Conservation (phyloP, 2,797 vertebrate species). For the Centropyge bicolor region DNA sequence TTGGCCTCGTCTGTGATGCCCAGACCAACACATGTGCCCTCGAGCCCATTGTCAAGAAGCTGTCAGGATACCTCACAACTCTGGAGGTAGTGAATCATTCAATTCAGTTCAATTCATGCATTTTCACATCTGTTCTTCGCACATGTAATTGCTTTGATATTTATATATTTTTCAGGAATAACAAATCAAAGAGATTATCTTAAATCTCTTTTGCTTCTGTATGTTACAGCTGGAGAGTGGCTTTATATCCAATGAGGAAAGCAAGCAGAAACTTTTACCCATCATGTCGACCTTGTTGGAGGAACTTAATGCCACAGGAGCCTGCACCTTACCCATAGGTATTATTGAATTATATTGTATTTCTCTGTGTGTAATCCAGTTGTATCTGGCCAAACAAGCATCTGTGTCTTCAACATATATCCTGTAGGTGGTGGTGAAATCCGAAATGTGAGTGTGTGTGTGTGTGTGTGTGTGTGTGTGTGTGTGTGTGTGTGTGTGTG, state of each 20-base stretch:
- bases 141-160: background rate
- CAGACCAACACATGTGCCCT: slow-evolving; percentile 95
- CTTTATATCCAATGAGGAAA: slow-evolving; percentile 97
- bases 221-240: slow-evolving; percentile 93
- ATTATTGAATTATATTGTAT: slow-evolving; percentile 75
- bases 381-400: background rate
- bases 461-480: too few relatives aligned
- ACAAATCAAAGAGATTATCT: background rate
- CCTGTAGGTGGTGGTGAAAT: background rate
- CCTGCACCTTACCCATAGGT: slow-evolving; percentile 96
- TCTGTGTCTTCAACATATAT: background rate
- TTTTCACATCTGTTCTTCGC: background rate
- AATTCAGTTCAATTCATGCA: too few relatives aligned
- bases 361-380: background rate
- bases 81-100: slow-evolving; percentile 90
- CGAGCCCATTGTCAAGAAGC: slow-evolving; percentile 97
- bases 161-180: background rate
- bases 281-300: slow-evolving; percentile 97
- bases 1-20: slow-evolving; percentile 96
- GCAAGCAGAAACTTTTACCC: slow-evolving; percentile 96
- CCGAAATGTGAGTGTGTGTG: background rate
- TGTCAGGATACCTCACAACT: slow-evolving; percentile 97
- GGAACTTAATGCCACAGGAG: slow-evolving; percentile 95
- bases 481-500: too few relatives aligned
- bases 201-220: slow-evolving; percentile 12